phyloP scores from a whole-genome alignment of 1,140 invertebrate species.

The Leptinotarsa undecemlineata region DNA sequence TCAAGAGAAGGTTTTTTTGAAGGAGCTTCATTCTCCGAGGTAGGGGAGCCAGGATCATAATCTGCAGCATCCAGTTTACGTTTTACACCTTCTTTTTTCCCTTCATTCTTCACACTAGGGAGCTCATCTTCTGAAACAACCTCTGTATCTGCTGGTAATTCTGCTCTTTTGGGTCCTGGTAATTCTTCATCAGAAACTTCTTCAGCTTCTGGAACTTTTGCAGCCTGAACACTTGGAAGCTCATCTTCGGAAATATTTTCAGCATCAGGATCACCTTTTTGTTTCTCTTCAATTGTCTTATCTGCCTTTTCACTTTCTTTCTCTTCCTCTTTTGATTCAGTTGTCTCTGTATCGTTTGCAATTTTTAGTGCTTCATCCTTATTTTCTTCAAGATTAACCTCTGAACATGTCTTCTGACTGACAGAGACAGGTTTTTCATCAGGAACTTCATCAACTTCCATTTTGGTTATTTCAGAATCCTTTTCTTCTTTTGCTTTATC shows the following conservation, averaged over 20 bases:
- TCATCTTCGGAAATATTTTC: constrained; percentile 74
- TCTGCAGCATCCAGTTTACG: constrained; percentile 65
- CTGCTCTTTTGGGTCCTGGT: constrained; percentile 72
- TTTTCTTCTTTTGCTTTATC: constrained; percentile 12
- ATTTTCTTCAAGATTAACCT: not conserved
- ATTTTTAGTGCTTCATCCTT: not conserved
- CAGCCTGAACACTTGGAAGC: constrained; percentile 57
- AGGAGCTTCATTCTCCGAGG: constrained; percentile 71
- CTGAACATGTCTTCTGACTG: not conserved
- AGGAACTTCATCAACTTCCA: constrained; percentile 28
- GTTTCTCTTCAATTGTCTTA: constrained; percentile 25
- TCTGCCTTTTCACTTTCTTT: constrained; percentile 20
- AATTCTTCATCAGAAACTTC: constrained; percentile 76
- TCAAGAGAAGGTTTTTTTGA: constrained; percentile 66
- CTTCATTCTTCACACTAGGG: constrained; percentile 62
- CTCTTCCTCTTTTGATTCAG: constrained; percentile 22
- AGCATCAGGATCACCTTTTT: constrained; percentile 62
- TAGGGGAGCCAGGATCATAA: constrained; percentile 79
- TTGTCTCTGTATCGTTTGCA: not conserved
- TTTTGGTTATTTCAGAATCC: constrained; percentile 3
- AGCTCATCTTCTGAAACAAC: constrained; percentile 81
- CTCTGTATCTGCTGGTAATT: constrained; percentile 78
- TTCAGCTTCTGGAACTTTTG: constrained; percentile 64
- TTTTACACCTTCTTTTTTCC: constrained; percentile 55
- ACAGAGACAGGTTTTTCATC: not conserved